A percentile compares a stretch with the other conserved stretches of the same genome.
Evolutionary conservation across 1,140 invertebrate genomes (phyloP).

Genomic region (Trichogramma pretiosum): DNA sequence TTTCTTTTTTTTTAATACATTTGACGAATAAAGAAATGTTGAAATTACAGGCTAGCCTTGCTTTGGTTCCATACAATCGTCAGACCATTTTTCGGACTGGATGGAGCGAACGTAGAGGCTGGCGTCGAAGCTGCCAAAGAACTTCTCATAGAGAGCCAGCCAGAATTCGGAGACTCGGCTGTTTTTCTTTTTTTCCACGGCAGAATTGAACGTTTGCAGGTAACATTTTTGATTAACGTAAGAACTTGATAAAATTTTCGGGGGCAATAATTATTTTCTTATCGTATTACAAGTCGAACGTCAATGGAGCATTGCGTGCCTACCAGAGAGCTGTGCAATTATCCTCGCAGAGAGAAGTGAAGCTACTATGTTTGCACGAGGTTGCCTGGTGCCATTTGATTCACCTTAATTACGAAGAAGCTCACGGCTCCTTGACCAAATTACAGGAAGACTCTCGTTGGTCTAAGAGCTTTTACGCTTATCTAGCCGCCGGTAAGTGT

Average conservation of each 20-base stretch:
- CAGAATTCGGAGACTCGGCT: conserved; percentile 55
- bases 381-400: conserved; percentile 65
- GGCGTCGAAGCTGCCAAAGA: conserved; percentile 53
- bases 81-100: conserved; percentile 61
- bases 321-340: conserved; percentile 53
- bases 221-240: conserved; percentile 24
- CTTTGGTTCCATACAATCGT: conserved; percentile 70
- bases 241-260: background rate
- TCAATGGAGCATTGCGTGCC: conserved; percentile 49
- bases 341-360: conserved; percentile 58
- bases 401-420: conserved; percentile 52
- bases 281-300: conserved; percentile 49
- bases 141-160: conserved; percentile 51
- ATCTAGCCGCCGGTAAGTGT: conserved; percentile 52
- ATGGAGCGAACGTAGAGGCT: conserved; percentile 53
- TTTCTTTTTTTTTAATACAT: no score
- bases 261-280: conserved; percentile 4
- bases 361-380: conserved; percentile 62
- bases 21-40: no score
- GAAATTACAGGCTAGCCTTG: conserved; percentile 52
- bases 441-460: conserved; percentile 56
- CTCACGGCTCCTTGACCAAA: conserved; percentile 50
- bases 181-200: conserved; percentile 65
- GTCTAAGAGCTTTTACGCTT: conserved; percentile 65
- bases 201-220: conserved; percentile 56